phyloP scores from a whole-genome alignment of 2,797 vertebrate species.

The Psittacula derbiana region DNA sequence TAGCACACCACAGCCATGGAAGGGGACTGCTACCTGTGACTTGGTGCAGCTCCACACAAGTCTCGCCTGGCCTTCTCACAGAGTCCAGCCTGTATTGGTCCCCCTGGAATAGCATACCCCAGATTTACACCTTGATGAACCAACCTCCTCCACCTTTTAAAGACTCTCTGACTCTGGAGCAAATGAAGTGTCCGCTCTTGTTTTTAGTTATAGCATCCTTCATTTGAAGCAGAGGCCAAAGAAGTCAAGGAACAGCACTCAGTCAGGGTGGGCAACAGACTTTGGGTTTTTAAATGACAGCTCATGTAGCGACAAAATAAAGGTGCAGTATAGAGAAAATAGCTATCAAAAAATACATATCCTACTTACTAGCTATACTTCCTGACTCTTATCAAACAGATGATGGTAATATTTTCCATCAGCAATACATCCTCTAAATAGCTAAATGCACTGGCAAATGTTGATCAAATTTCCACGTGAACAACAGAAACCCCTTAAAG shows the following conservation, averaged over 20 bases:
- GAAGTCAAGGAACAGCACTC: neutral
- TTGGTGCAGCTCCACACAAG: neutral
- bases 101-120: neutral
- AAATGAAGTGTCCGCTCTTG: neutral
- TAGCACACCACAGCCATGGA: neutral
- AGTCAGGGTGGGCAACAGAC: neutral
- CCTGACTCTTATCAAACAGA: neutral
- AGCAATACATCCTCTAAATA: neutral
- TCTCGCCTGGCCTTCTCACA: neutral
- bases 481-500: neutral
- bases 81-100: neutral
- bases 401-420: neutral
- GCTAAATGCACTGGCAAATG: neutral
- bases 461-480: neutral
- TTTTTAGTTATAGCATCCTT: neutral
- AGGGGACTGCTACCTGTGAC: fast-evolving
- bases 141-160: neutral
- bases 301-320: neutral
- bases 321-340: neutral
- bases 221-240: neutral
- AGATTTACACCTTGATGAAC: neutral
- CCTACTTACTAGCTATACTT: neutral
- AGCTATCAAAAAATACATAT: neutral
- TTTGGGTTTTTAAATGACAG: neutral
- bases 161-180: neutral